Evolutionary conservation across 1,140 invertebrate species (phyloP).

Genomic region (Arctopsyche grandis): DNA sequence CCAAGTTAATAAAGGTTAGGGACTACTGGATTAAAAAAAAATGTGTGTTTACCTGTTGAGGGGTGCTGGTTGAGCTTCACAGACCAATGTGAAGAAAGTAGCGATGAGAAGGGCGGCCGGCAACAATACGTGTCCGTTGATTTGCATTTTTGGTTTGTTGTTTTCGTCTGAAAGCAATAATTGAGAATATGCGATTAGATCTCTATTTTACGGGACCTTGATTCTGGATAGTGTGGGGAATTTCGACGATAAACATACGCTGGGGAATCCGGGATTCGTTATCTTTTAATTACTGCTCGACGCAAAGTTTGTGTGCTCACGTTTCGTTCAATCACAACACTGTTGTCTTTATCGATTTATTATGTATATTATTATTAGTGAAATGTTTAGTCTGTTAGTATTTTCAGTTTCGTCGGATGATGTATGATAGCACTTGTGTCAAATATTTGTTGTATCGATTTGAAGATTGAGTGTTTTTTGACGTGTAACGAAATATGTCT

Average conservation of each 20-base stretch:
- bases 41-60: constrained; percentile 34
- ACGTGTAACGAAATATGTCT: too few species aligned
- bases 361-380: too few species aligned
- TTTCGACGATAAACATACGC: background rate
- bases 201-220: background rate
- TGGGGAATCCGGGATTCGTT: background rate
- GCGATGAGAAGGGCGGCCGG: constrained; percentile 46
- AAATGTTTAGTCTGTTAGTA: too few species aligned
- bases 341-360: constrained; percentile 1
- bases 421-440: too few species aligned
- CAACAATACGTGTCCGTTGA: constrained; percentile 41
- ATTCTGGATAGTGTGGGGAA: background rate
- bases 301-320: constrained; percentile 2
- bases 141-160: constrained; percentile 45
- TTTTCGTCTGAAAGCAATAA: constrained; percentile 13
- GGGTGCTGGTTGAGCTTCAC: constrained; percentile 36
- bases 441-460: too few species aligned
- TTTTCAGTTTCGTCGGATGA: too few species aligned
- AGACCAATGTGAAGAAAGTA: constrained; percentile 40
- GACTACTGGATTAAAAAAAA: too few species aligned
- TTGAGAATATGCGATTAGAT: background rate
- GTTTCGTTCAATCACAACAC: constrained; percentile 31
- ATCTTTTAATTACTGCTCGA: constrained; percentile 15
- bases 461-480: too few species aligned
- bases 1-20: too few species aligned